Evolutionary conservation across 2,113 vertebrate genomes (phyloP).

Genomic region (Saimiri boliviensis): DNA sequence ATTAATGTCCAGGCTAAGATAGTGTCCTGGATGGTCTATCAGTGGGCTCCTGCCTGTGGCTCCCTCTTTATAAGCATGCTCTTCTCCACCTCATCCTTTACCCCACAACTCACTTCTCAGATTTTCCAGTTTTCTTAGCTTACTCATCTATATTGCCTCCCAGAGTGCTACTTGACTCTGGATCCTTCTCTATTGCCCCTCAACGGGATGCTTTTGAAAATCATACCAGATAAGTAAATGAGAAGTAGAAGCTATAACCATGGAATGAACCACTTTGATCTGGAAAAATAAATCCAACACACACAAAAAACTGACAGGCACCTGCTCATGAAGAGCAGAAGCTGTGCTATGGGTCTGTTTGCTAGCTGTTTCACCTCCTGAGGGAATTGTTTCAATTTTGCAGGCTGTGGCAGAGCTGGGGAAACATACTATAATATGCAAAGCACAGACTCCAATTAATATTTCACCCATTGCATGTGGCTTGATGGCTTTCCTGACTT

Average conservation of each 20-base stretch:
- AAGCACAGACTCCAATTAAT: constrained; percentile 33
- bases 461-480: not conserved
- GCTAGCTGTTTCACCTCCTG: not conserved
- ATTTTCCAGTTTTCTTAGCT: not conserved
- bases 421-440: constrained; percentile 29
- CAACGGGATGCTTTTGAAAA: not conserved
- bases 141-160: not conserved
- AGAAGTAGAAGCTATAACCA: not conserved
- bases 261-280: constrained; percentile 16
- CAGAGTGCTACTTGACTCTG: not conserved
- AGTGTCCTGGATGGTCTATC: not conserved
- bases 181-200: not conserved
- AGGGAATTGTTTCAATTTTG: constrained; percentile 55
- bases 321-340: not conserved
- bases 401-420: not conserved
- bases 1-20: not conserved
- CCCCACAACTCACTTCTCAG: not conserved
- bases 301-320: not conserved
- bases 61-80: not conserved
- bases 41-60: not conserved
- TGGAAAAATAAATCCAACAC: not conserved
- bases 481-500: constrained; percentile 48
- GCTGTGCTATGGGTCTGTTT: constrained; percentile 20
- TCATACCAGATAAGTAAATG: not conserved
- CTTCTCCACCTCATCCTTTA: not conserved